phyloP scores from a whole-genome alignment of 2,113 vertebrate genomes.

The Electrona antarctica region DNA sequence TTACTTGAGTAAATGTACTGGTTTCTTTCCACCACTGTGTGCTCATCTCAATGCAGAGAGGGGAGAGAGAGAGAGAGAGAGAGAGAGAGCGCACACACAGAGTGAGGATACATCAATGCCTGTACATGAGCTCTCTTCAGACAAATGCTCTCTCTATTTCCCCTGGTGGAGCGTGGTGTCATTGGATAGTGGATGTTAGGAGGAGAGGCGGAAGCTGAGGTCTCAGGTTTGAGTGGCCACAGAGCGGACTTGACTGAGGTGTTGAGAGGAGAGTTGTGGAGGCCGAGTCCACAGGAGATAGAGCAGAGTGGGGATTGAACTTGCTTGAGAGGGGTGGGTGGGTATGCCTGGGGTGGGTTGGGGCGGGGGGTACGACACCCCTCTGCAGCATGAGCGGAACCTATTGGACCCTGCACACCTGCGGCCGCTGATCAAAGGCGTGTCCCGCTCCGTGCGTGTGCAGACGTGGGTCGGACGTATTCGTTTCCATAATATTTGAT shows the following conservation, averaged over 20 bases:
- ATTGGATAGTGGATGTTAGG: conserved; percentile 60
- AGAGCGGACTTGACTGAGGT: conserved; percentile 59
- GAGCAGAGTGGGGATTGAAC: conserved; percentile 41
- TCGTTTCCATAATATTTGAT: conserved; percentile 5
- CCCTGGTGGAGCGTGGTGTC: conserved; percentile 46
- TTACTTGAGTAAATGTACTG: no score
- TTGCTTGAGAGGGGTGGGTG: neutral
- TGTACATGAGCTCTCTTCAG: conserved; percentile 25
- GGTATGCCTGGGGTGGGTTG: neutral
- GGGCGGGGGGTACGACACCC: conserved; percentile 1
- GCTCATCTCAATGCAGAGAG: conserved; percentile 6
- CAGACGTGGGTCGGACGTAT: neutral
- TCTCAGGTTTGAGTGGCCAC: conserved; percentile 68
- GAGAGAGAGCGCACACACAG: conserved; percentile 18
- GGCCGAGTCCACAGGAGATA: conserved; percentile 26
- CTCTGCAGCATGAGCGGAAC: conserved; percentile 37
- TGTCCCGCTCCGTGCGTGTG: neutral
- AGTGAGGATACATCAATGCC: conserved; percentile 32
- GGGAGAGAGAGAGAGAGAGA: conserved; percentile 18
- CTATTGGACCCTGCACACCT: conserved; percentile 49
- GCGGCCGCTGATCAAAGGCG: conserved; percentile 45
- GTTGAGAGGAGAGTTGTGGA: conserved; percentile 65
- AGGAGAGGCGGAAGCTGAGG: conserved; percentile 61
- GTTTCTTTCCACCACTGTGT: no score
- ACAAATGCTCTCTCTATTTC: conserved; percentile 66